Evolutionary conservation across 2,797 vertebrate genomes (phyloP), one percentile per base, ranked within the genome.

Genomic region (Anguilla pacifica): DNA sequence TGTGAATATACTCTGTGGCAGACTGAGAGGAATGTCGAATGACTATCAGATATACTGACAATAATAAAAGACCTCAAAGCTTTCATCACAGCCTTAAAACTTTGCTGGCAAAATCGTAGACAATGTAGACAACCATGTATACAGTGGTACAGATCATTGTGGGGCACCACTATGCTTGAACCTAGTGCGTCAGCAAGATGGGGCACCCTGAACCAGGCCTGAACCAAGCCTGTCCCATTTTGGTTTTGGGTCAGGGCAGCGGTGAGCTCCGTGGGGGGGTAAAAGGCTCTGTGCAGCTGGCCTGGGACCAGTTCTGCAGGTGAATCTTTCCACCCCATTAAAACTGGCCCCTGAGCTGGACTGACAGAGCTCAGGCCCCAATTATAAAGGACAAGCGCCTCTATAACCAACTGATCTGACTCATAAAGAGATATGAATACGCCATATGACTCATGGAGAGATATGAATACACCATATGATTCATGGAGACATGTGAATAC

Each of bases 1-100:
- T 61, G 46, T 61, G 13, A 81, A 46, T 15, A 35, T 31, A 17
- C 31, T 82, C 86, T 59, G 31, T 2, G 86, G 86, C 49, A 77
- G 79, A 67, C 86, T 57, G 6, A 46, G 79, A 53, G 61, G 82
- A 67, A 83, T 19, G 22, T 72, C 28, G 35, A 72, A 72, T 72
- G 70, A 28, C n/a, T 31, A 2, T 15, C 17, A 31, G 70, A 72
- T 72, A 67, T 67, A 67, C n/a, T 25, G 25, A 67, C n/a, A n/a
- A 67, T 67, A 67, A 67, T 28, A 67, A 67, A 57, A 67, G n/a
- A 67, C n/a, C 22, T 67, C 61, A 67, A 25, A 67, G 61, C 61
- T 67, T 67, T 6, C n/a, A n/a, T n/a, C 61, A 28, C 25, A n/a
- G 61, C 22, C 22, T 6, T 0, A 25, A n/a, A 25, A 67, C 4